phyloP scores from a whole-genome alignment of 1,140 invertebrate genomes.

The Frieseomelitta varia region DNA sequence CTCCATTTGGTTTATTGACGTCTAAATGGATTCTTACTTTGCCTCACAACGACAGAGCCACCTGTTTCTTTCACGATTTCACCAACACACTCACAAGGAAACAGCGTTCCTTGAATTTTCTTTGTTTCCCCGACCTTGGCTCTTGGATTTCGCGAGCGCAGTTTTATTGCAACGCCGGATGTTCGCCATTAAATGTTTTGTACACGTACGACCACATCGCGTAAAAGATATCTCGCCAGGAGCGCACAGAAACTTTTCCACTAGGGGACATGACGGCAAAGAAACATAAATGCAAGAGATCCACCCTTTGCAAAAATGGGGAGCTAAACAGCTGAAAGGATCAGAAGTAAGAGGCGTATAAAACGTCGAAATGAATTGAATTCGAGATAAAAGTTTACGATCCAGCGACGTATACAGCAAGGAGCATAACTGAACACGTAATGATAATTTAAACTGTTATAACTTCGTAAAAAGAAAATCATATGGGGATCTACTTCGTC shows the following conservation, averaged over 20 bases:
- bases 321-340: background rate
- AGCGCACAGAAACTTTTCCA: background rate
- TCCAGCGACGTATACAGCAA: background rate
- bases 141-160: background rate
- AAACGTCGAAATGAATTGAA: background rate
- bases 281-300: background rate
- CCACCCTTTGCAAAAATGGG: background rate
- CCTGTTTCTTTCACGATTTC: background rate
- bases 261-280: background rate
- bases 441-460: too few species aligned
- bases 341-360: background rate
- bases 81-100: background rate
- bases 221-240: background rate
- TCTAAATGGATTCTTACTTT: background rate
- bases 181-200: conserved; percentile 1
- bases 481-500: too few species aligned
- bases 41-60: background rate
- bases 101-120: background rate
- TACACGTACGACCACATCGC: conserved; percentile 19
- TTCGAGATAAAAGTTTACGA: background rate
- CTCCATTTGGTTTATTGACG: background rate
- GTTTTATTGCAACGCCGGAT: conserved; percentile 31
- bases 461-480: too few species aligned
- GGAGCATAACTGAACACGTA: too few species aligned
- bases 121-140: conserved; percentile 3